phyloP scores from a whole-genome alignment of 2,113 vertebrate genomes.

The Bothrops jararaca region DNA sequence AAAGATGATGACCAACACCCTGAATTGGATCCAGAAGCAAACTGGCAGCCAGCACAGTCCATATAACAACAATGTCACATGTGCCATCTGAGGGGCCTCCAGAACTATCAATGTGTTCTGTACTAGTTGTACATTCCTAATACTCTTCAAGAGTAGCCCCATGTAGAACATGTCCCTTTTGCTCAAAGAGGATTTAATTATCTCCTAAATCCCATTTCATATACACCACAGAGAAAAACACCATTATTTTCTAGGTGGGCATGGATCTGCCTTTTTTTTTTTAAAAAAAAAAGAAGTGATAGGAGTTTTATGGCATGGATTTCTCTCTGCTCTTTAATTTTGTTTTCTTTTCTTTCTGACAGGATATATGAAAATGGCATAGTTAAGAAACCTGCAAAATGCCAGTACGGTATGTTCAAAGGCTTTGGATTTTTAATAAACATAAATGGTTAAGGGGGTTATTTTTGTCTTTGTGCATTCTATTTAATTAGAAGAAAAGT shows the following conservation, averaged over 20 bases:
- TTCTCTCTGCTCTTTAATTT: neutral
- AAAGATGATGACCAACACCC: neutral
- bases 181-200: neutral
- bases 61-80: neutral
- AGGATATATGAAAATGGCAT: neutral
- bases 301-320: neutral
- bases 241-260: neutral
- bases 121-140: neutral
- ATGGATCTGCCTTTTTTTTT: neutral
- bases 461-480: neutral
- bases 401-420: neutral
- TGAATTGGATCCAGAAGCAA: neutral
- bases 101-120: neutral
- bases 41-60: neutral
- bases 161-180: neutral
- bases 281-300: neutral
- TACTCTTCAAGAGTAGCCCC: too few species aligned
- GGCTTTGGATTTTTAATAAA: neutral
- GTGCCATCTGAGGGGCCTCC: neutral
- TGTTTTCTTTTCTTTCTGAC: neutral
- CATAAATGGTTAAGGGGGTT: neutral
- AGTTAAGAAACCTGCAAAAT: neutral
- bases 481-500: neutral
- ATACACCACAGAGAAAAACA: neutral
- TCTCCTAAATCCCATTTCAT: neutral